These are phyloP conservation scores for Prionailurus viverrinus DNA, from an alignment of 2,113 vertebrate genomes.

Conservation along the genomic window DNA sequence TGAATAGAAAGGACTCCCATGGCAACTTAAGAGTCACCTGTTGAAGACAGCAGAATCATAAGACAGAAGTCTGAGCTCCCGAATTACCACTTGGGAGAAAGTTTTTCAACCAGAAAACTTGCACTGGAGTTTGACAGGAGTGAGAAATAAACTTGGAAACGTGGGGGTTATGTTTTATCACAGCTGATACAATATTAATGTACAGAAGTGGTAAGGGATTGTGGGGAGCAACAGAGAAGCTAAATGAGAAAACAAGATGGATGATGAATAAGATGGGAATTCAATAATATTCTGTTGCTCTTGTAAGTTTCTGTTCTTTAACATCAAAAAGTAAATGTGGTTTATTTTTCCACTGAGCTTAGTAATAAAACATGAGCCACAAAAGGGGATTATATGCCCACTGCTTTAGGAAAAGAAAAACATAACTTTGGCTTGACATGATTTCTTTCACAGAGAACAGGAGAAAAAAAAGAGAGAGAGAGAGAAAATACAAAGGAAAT, in stretches of 20 bases:
- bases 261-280: neutral
- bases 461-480: neutral
- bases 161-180: neutral
- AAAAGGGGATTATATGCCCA: neutral
- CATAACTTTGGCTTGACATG: constrained; percentile 46
- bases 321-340: constrained; percentile 52
- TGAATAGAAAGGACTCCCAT: neutral
- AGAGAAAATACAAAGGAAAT: neutral
- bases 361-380: constrained; percentile 61
- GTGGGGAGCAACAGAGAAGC: neutral
- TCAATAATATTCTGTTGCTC: neutral
- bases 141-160: constrained; percentile 27
- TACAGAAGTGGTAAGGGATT: neutral
- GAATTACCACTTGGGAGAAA: neutral
- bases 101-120: neutral
- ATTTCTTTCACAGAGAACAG: constrained; percentile 23
- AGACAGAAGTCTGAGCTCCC: neutral
- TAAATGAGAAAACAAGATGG: neutral
- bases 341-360: constrained; percentile 42
- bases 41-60: neutral
- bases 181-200: neutral
- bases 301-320: constrained; percentile 44
- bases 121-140: neutral
- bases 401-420: constrained; percentile 55
- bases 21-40: neutral